These are phyloP conservation scores for Esperia sulphurella DNA, from an alignment of 2,888 invertebrate genomes.

Conservation along the genomic window DNA sequence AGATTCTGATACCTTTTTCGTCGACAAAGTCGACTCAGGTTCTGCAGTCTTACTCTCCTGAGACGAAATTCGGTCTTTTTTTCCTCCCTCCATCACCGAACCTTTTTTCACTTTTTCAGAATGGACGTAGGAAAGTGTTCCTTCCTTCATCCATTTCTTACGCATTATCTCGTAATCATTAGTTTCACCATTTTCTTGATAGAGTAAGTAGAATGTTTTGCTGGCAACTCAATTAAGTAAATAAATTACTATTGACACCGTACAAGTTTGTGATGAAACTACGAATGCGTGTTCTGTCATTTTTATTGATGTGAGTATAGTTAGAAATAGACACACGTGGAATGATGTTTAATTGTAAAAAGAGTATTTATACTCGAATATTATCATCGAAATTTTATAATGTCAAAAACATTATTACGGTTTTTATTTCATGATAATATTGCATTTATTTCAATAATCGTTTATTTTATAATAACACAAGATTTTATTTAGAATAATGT, in stretches of 20 bases:
- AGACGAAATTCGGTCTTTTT: constrained; percentile 76
- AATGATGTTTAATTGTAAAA: too few species aligned
- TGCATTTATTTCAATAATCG: too few species aligned
- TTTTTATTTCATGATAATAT: too few species aligned
- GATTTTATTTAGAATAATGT: too few species aligned
- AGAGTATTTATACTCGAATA: too few species aligned
- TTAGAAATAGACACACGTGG: too few species aligned
- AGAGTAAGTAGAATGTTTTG: constrained; percentile 46
- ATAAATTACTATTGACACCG: constrained; percentile 25
- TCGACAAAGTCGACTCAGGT: constrained; percentile 43
- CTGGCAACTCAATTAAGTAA: constrained; percentile 54
- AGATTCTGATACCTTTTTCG: constrained; percentile 33
- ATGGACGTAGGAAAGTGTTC: constrained; percentile 65
- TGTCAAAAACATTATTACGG: too few species aligned
- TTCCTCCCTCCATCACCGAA: constrained; percentile 69
- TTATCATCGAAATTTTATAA: too few species aligned
- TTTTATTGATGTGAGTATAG: too few species aligned
- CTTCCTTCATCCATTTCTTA: constrained; percentile 69
- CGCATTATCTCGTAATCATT: constrained; percentile 75
- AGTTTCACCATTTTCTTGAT: constrained; percentile 63
- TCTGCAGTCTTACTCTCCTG: constrained; percentile 76
- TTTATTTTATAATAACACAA: too few species aligned
- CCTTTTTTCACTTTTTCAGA: constrained; percentile 74
- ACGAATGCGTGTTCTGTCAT: not conserved
- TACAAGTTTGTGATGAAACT: constrained; percentile 6